Conservation (phyloP, 2,888 invertebrate genomes). For the Aleiodes alternator region DNA sequence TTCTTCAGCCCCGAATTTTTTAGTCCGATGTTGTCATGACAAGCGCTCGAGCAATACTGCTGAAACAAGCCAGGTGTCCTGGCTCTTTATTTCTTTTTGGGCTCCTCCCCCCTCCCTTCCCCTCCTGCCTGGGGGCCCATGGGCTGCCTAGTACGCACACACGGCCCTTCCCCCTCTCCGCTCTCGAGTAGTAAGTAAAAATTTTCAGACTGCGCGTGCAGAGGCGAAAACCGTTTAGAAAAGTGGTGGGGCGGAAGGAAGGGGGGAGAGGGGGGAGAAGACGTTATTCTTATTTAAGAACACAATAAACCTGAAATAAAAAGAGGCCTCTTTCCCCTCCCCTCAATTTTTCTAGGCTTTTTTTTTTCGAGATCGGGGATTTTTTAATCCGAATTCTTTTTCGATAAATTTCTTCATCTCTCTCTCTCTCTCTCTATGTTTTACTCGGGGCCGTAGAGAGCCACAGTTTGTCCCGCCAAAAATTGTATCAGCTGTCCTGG, state of each 20-base stretch:
- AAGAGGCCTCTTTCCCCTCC: constrained; percentile 48
- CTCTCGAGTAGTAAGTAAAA: constrained; percentile 38
- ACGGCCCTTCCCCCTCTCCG: background rate
- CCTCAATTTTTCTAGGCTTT: background rate
- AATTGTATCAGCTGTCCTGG: constrained; percentile 74
- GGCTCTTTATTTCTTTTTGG: constrained; percentile 73
- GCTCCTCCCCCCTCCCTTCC: constrained; percentile 56
- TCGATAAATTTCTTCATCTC: constrained; percentile 29
- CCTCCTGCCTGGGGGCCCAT: constrained; percentile 14
- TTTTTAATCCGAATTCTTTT: constrained; percentile 8
- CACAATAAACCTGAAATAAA: constrained; percentile 59
- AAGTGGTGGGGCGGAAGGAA: constrained; percentile 22
- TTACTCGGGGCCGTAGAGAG: constrained; percentile 21
- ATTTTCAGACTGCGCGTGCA: constrained; percentile 3
- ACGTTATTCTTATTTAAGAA: constrained; percentile 71
- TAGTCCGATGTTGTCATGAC: constrained; percentile 9
- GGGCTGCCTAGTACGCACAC: background rate
- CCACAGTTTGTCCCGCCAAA: constrained; percentile 67
- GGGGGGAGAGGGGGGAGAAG: constrained; percentile 49
- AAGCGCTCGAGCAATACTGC: constrained; percentile 68
- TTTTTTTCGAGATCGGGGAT: constrained; percentile 3
- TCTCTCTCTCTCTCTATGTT: constrained; percentile 26
- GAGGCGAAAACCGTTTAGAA: constrained; percentile 7
- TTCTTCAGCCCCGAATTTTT: too few relatives aligned
- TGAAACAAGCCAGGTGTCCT: constrained; percentile 70